Evolutionary conservation across 2,888 invertebrate species (phyloP), one percentile per base, ranked within the genome.

Genomic region (Synanthedon andrenaeformis): DNA sequence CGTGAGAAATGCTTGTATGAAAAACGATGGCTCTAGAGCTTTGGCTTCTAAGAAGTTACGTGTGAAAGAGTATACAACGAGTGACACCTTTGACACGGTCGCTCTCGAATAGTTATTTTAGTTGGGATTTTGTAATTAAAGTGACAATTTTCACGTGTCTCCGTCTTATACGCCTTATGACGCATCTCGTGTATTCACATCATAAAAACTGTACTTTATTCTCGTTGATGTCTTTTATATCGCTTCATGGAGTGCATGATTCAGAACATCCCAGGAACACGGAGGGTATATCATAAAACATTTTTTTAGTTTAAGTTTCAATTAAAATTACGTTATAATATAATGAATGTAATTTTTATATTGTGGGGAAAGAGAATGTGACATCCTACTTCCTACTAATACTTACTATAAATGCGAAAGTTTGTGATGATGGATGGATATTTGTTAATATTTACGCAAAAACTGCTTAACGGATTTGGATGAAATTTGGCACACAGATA

Each of bases 71-170:
- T 61, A 57, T 55, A 63, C 60, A 65, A 61, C 23, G 12, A 2
- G 56, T 54, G 56, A 58, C 69, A 80, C 80, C 81, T 83, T 78
- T 82, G 82, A 82, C 82, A 71, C 66, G 61, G 62, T 61, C 59
- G 53, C 59, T 63, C 58, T 60, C 62, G 74, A 72, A 67, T 65
- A 63, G 64, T 63, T 66, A 61, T 67, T 72, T 66, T 69, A 63
- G 66, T 64, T 65, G 60, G 60, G 62, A 59, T 55, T 59, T 57
- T 63, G 74, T 82, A 81, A 82, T 82, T 82, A 81, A 76, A 69
- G 63, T 62, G 59, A 62, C 59, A 62, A 59, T 70, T 67, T 70
- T 69, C 67, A 69, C 67, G 71, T 59, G 54, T 19, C 10, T 45
- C 13, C 12, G 45, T 45, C 45, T n/a, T 14, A 45, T 60, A 58